Conservation (phyloP, 64 coral and sea anemone species). For the Stylophora pistillata region DNA sequence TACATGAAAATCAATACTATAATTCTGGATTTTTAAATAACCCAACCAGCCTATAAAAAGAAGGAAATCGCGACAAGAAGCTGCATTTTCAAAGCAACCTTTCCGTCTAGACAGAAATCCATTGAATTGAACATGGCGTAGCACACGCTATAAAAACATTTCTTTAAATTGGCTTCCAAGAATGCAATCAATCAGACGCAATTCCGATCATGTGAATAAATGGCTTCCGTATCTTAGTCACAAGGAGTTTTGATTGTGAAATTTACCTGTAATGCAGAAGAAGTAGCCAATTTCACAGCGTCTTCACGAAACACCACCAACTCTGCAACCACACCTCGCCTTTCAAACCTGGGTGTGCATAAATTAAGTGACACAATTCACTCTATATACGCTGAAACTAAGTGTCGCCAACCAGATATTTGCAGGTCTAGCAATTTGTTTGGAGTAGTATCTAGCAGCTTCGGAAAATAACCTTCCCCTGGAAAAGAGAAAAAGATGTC, state of each 20-base stretch:
- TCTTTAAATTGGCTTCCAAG: background rate
- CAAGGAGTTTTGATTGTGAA: background rate
- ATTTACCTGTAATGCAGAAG: slow-evolving; percentile 9
- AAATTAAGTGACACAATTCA: background rate
- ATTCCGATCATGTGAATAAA: background rate
- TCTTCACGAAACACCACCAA: background rate
- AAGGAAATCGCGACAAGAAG: background rate
- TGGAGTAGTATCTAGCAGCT: no score
- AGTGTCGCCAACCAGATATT: background rate
- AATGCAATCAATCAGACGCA: no score
- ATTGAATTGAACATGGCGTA: slow-evolving; percentile 18
- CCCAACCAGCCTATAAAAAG: background rate
- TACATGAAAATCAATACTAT: background rate
- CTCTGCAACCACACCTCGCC: slow-evolving; percentile 19
- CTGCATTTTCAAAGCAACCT: background rate
- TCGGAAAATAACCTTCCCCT: no score
- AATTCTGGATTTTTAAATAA: background rate
- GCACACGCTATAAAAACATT: background rate
- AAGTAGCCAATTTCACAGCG: background rate
- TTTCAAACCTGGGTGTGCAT: slow-evolving; percentile 6
- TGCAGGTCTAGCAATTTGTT: background rate
- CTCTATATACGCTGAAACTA: background rate
- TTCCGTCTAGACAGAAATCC: background rate
- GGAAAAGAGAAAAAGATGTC: no score
- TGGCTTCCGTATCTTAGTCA: no score